A percentile compares a stretch with the other conserved stretches of the same genome.
Conservation (phyloP, 2,113 vertebrate genomes). For the Antennarius striatus region DNA sequence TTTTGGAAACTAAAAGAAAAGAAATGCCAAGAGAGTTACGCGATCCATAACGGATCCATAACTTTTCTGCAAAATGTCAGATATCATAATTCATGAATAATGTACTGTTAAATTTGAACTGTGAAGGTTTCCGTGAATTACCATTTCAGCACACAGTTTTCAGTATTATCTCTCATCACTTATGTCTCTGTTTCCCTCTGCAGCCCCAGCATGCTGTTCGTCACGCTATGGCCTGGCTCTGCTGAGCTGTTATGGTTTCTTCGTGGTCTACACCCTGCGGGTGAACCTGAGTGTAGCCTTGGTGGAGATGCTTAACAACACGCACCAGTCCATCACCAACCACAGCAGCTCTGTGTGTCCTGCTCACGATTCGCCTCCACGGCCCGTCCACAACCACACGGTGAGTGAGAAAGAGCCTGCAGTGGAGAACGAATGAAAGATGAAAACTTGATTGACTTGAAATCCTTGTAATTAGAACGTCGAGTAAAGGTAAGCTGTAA, state of each 20-base stretch:
- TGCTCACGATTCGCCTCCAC: slow-evolving; percentile 69
- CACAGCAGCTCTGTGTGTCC: slow-evolving; percentile 82
- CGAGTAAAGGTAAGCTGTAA: too few species aligned
- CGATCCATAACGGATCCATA: too few species aligned
- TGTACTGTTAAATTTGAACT: slow-evolving; percentile 1
- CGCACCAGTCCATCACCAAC: slow-evolving; percentile 72
- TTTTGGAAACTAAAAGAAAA: too few species aligned
- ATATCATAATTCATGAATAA: too few species aligned
- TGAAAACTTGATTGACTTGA: too few species aligned
- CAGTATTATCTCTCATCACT: too few species aligned
- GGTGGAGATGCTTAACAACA: slow-evolving; percentile 92
- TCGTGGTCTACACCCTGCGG: slow-evolving; percentile 89
- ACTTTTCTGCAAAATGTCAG: too few species aligned
- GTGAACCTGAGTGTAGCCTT: slow-evolving; percentile 97
- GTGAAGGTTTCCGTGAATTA: background rate
- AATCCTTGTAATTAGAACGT: too few species aligned
- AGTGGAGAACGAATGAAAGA: too few species aligned
- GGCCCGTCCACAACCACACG: slow-evolving; percentile 81
- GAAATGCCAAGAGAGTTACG: too few species aligned
- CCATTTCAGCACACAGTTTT: too few species aligned
- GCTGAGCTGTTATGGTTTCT: slow-evolving; percentile 90
- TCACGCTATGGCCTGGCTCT: slow-evolving; percentile 89
- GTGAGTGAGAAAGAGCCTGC: slow-evolving; percentile 67
- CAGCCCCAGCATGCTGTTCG: slow-evolving; percentile 90
- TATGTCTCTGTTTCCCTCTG: slow-evolving; percentile 1